A percentile compares a stretch with the other conserved stretches of the same genome.
phyloP scores from a whole-genome alignment of 2,888 invertebrate genomes.

The Tortrix viridana region DNA sequence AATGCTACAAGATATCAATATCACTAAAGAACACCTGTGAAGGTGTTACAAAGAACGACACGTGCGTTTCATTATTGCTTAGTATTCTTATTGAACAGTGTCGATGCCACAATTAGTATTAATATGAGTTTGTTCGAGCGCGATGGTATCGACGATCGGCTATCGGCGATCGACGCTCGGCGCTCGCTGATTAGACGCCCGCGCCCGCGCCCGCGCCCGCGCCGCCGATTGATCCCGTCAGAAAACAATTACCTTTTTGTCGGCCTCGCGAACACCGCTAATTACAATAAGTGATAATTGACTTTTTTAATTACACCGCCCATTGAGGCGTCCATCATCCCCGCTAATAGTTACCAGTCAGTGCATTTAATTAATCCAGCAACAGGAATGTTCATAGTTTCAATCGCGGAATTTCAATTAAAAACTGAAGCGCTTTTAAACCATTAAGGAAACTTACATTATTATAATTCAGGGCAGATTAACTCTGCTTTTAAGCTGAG shows the following conservation, averaged over 20 bases:
- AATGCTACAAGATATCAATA: background rate
- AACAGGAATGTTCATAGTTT: constrained; percentile 65
- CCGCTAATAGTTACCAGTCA: constrained; percentile 80
- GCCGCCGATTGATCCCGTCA: constrained; percentile 64
- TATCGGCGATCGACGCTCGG: constrained; percentile 26
- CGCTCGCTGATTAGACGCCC: constrained; percentile 43
- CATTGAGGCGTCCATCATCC: constrained; percentile 77
- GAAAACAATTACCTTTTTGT: constrained; percentile 81
- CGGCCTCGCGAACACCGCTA: constrained; percentile 73
- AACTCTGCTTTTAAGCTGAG: constrained; percentile 23
- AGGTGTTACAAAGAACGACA: constrained; percentile 2
- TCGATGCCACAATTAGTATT: constrained; percentile 31
- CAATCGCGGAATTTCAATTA: constrained; percentile 74
- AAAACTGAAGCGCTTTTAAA: constrained; percentile 56
- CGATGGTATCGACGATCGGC: constrained; percentile 24
- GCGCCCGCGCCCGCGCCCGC: constrained; percentile 52
- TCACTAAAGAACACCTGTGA: background rate
- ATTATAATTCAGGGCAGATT: constrained; percentile 35
- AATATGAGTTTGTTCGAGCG: constrained; percentile 23
- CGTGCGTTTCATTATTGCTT: background rate
- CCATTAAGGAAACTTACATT: constrained; percentile 37
- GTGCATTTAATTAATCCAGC: constrained; percentile 76
- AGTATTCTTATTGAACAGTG: constrained; percentile 11
- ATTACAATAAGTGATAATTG: constrained; percentile 82
- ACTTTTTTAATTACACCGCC: constrained; percentile 78